Conservation (phyloP, 2,113 vertebrate genomes). For the Aleadryas rufinucha region DNA sequence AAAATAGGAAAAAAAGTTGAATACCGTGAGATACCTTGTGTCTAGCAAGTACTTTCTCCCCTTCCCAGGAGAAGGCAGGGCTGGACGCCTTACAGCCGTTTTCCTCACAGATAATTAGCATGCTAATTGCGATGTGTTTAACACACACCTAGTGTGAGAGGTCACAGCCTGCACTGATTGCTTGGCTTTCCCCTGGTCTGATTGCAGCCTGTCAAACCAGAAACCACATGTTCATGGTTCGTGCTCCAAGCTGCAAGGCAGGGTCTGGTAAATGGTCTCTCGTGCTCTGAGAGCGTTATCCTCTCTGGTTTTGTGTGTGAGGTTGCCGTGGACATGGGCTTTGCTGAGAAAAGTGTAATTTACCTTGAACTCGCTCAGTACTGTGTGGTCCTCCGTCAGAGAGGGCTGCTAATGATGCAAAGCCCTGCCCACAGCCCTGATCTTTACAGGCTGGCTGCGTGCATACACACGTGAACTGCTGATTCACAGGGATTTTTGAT, state of each 20-base stretch:
- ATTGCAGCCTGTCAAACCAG: background rate
- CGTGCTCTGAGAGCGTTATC: background rate
- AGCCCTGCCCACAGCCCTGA: background rate
- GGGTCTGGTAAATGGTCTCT: background rate
- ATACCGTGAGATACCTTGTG: too few relatives aligned
- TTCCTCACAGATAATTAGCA: background rate
- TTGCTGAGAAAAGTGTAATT: background rate
- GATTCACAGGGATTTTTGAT: background rate
- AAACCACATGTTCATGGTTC: background rate
- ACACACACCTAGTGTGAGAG: background rate
- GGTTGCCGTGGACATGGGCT: background rate
- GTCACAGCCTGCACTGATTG: background rate
- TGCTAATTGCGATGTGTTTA: background rate
- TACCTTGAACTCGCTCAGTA: background rate
- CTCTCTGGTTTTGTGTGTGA: background rate
- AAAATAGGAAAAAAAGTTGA: background rate
- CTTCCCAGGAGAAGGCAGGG: background rate
- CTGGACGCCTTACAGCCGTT: background rate
- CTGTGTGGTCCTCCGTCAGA: background rate
- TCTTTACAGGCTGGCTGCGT: accelerated
- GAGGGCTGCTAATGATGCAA: background rate
- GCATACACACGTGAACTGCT: background rate
- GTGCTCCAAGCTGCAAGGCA: accelerated
- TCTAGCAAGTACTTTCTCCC: background rate
- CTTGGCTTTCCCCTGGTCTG: background rate